Evolutionary conservation across 2,113 vertebrate genomes (phyloP), one percentile per base, ranked within the genome.

Genomic region (Trematomus loennbergii): DNA sequence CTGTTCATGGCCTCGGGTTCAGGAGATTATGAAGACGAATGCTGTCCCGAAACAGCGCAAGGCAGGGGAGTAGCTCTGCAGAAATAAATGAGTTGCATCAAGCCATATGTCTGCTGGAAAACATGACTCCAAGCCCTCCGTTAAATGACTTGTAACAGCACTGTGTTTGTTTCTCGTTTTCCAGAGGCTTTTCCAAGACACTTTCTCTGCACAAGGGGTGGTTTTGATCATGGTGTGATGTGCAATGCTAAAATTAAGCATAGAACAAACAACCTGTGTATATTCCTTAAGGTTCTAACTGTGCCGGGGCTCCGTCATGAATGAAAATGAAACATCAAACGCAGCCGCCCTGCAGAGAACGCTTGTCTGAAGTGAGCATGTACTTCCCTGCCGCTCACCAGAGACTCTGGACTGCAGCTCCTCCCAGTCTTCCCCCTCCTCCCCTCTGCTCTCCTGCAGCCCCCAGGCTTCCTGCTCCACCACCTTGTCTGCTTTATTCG

Each of bases 391-490:
- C n/a, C 70, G 73, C 95, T 96, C 90, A 99, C 98, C 97, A 87
- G 96, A 96, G 70, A 98, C 81, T 87, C 94, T 96, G 48, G 94
- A 95, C 13, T 95, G 94, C 67, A 97, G 94, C 88, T 96, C 96
- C 85, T 92, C 87, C 82, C 97, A 96, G 75, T 94, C 95, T 0
- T 96, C 96, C 70, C 96, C 97, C 69, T 92, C 97, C 83, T 96
- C 95, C 43, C 33, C 96, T 94, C 85, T 95, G 93, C 0, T 96
- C 96, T 94, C 95, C 86, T 95, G 91, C 90, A 95, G 94, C 79
- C 94, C 92, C 48, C 95, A 92, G 54, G 90, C 91, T 20, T 94
- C 92, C 72, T 96, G 96, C 89, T 97, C 98, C 36, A 96, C 83
- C 84, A 96, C 94, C 7, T 94, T 97, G 81, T 98, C 97, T 0